Evolutionary conservation across 2,113 vertebrate species (phyloP), one percentile per base, ranked within the genome.

Genomic region (Corvus moneduloides): DNA sequence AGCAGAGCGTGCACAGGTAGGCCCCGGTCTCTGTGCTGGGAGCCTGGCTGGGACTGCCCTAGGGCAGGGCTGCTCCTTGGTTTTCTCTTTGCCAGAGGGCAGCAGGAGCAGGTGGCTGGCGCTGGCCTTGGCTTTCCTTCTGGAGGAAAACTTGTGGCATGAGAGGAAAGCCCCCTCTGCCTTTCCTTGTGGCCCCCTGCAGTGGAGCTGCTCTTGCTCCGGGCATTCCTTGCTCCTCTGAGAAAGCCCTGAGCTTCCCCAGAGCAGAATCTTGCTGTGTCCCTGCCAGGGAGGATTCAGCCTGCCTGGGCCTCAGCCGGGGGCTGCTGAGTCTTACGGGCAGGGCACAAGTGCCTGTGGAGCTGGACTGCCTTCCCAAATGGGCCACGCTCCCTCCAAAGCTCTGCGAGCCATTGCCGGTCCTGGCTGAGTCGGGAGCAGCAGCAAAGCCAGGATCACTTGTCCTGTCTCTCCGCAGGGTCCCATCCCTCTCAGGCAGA

Each of bases 401-500:
- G 69, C n/a, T 2, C 32, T 41, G 43, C 12, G 4, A 69, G n/a
- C 37, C 6, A 2, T 43, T 55, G 61, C 62, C 55, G 32, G 11
- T 49, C 33, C 51, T 19, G 27, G 22, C 69, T 39, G 39, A 35
- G 75, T 6, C 8, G n/a, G 74, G 84, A 46, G 13, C 32, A 62
- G 61, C 30, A 41, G 75, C 61, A 37, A 79, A 87, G 39, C 52
- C 73, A 79, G 73, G 95, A 44, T 72, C 71, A 5, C 89, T 26
- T 97, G 56, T 94, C 64, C 4, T 96, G 55, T 96, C 68, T 98
- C 94, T 97, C 93, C 97, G 97, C 96, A 98, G 98, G 91, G 97
- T 98, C 54, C 98, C 97, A 59, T 98, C 97, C 95, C 98, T 98
- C 37, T 46, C 1, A 8, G 51, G 33, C 27, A 98, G 99, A 96